A percentile compares a stretch with the other conserved stretches of the same genome.
These are phyloP conservation scores for Aphelenchoides fujianensis DNA, from an alignment of 1,140 invertebrate species.

Conservation along the genomic window DNA sequence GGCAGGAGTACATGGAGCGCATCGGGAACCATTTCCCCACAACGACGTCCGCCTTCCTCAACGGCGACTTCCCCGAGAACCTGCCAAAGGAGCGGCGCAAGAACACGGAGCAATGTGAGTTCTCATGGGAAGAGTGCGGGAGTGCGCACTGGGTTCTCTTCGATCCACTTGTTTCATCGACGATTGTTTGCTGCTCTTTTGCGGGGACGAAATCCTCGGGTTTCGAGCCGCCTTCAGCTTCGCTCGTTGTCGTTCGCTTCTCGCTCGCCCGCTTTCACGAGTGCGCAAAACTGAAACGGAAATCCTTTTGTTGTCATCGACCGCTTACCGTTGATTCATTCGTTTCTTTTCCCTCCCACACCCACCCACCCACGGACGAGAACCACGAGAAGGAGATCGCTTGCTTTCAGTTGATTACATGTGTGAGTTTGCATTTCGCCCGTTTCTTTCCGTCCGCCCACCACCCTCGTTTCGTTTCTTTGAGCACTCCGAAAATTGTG, in stretches of 20 bases:
- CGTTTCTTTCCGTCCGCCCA: background rate
- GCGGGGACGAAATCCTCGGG: no score
- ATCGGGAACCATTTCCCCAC: conserved; percentile 55
- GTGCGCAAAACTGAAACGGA: no score
- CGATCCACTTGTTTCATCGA: no score
- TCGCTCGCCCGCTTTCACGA: no score
- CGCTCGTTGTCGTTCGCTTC: no score
- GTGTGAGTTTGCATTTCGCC: conserved; percentile 12
- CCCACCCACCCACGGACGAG: background rate
- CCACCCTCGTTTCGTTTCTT: background rate
- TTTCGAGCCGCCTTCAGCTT: no score
- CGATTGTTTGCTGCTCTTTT: no score
- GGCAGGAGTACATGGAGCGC: conserved; percentile 58
- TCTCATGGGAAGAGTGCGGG: no score
- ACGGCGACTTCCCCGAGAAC: conserved; percentile 53
- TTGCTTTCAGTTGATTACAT: conserved; percentile 20
- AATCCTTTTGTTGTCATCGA: no score
- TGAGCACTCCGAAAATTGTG: no score
- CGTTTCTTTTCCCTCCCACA: background rate
- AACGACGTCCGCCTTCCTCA: conserved; percentile 55
- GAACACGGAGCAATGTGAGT: conserved; percentile 61
- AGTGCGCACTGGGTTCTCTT: no score
- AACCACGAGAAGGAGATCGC: background rate
- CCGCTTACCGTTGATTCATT: background rate
- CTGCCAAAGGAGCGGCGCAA: conserved; percentile 57